Base-by-base conservation (phyloP, 2,888 invertebrate genomes). In the Azorinus chamasolen region DNA sequence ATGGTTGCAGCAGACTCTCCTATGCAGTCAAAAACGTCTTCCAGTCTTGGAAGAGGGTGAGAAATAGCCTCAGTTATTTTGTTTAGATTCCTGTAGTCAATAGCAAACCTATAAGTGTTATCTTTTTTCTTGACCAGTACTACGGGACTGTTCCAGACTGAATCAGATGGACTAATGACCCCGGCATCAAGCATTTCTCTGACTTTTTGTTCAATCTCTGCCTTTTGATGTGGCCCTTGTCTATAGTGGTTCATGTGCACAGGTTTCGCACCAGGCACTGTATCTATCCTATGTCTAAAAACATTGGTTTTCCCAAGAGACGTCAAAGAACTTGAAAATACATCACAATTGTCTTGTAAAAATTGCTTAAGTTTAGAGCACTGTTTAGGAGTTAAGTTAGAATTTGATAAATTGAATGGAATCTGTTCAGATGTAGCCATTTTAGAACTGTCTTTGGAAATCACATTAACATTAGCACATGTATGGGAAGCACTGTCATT, bases 11-110 rank as follows among this genome's bases (percentile, higher is more conserved):
- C 58, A 12, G 76, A 62, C 16, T 76, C 65, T 6, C 72, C 70
- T 14, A 79, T 58, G 14, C 65, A 46, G 50, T 75, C 72, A 71
- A 83, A 73, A 0, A 79, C 79, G 62, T 66, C 68, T 20, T 79
- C 79, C 14, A 80, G 45, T 27, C 78, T 72, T 1, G 82, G 82
- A 18, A 83, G 45, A 14, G 84, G 82, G 55, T 82, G 82, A 22
- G 78, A 68, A 48, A 82, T 79, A 16, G 81, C 69, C 12, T 66
- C 43, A 10, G 83, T 82, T 8, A 82, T 58, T 27, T 68, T 64
- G 50, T 83, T 81, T 18, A 83, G 32, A 32, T 76, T 66, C 10
- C 81, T 41, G 39, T 83, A 83, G 43, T 81, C 81, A 20, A 79
- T 61, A 6, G 81, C 79, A 63, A 81, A 81, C 25, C 83, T 32